Base-by-base conservation (phyloP, 35 echinoderm and acorn worm genomes). In the Heliocidaris tuberculata region DNA sequence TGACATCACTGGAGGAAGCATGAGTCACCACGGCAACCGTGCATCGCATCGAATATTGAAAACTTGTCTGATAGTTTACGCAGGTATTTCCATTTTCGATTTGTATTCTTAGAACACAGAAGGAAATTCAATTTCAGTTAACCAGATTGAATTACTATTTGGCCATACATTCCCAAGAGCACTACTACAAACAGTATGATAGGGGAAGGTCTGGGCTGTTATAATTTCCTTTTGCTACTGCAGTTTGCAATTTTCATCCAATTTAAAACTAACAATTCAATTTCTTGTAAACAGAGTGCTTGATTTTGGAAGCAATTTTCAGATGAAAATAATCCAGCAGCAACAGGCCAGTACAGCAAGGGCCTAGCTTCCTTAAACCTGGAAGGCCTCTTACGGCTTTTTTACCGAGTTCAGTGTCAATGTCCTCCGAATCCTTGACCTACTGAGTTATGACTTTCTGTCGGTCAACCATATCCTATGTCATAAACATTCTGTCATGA, bases 201-300 rank as follows among this genome's bases (percentile, higher is more conserved):
- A n/a, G 60, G 60, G 60, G 60, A 24, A 21, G 60, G 60, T 24
- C 60, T 70, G 60, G 15, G 4, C 19, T 24, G 13, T 21, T 27
- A 6, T 5, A 70, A 70, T 24, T 70, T 70, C 60, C 60, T 16
- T 24, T 70, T n/a, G n/a, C n/a, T n/a, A n/a, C 17, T 70, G 17
- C 60, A 70, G 60, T 16, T 70, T 6, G 12, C 60, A 70, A 70
- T 70, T 27, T 70, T 70, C 60, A 70, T 70, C 60, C 60, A 70
- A 70, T 70, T 70, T 70, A 70, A 70, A 70, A 70, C 60, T 70
- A 70, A 70, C 60, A 70, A 70, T 70, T 70, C 60, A 70, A 70
- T 70, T 70, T 70, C 60, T 70, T 24, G 60, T 27, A 70, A 70
- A 70, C 60, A 70, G 17, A 4, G 24, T 24, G 60, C 60, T 24